These are phyloP conservation scores for Pseudoatta argentina DNA, from an alignment of 1,140 invertebrate genomes.

Conservation along the genomic window DNA sequence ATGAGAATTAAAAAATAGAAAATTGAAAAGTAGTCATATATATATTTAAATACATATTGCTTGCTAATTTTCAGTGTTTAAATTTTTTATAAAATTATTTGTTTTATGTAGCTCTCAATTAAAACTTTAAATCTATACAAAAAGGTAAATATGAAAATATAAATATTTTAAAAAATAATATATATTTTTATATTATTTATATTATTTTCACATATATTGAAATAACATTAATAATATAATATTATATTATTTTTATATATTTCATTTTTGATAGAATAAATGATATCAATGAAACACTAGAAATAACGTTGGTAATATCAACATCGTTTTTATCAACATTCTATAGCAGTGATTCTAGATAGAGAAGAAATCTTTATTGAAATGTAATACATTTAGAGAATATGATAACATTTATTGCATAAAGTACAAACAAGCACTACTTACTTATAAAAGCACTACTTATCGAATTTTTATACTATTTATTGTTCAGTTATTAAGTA, in stretches of 20 bases:
- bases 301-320: background rate
- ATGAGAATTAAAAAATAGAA: background rate
- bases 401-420: slow-evolving; percentile 2
- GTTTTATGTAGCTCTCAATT: background rate
- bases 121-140: background rate
- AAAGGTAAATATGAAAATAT: background rate
- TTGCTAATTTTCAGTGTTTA: background rate
- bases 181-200: background rate
- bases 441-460: background rate
- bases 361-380: slow-evolving; percentile 11
- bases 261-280: background rate
- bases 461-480: background rate
- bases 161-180: slow-evolving; percentile 18
- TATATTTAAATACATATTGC: background rate
- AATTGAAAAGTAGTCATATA: too few species aligned
- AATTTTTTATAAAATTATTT: background rate
- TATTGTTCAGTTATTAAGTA: background rate
- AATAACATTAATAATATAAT: too few species aligned
- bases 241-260: background rate
- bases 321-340: slow-evolving; percentile 30
- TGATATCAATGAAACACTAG: background rate
- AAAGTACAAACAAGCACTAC: background rate
- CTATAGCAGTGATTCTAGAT: background rate
- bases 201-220: background rate
- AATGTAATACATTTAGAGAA: background rate